Base-by-base conservation (phyloP, 1,140 invertebrate genomes). In the Drosophila orena region DNA sequence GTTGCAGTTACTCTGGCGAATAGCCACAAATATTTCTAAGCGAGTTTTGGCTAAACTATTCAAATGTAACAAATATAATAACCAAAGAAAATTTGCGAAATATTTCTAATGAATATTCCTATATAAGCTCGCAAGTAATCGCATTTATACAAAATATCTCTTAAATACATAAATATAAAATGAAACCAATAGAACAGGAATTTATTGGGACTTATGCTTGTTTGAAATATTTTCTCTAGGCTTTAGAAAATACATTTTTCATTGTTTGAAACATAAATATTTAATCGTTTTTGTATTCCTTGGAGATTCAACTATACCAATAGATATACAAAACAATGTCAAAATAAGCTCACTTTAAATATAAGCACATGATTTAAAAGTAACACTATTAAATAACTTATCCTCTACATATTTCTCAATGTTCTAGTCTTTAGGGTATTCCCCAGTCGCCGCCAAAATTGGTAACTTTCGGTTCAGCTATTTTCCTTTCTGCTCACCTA, bases 401-500 rank as follows among this genome's bases (percentile, higher is more conserved):
- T 40, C 5, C 40, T 15, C 2, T 1, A 14, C 1, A 4, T 4
- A 54, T 10, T 17, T 10, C 6, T 3, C 2, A 2, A 34, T n/a
- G 1, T 15, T 27, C 12, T n/a, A 30, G 22, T 12, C 3, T 4
- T 6, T 5, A 72, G 68, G 20, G 69, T 71, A 72, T 72, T 34
- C 1, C 54, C 2, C 8, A 22, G 60, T 76, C 53, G 17, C n/a
- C 27, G 8, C 11, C 0, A 2, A 4, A 4, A 14, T 20, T 10
- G 27, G 22, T 46, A 37, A 27, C 35, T 44, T 17, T 50, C 27
- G 8, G 17, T 30, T 54, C 42, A 54, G 14, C 46, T 53, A 40
- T 58, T 76, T 64, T 64, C 46, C 70, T 56, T 56, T 44, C 72
- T 44, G 50, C 37, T 59, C 68, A 61, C 55, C 68, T 73, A 62